Percentiles rank a stretch among this genome's conserved stretches.
These are phyloP conservation scores for Drosophila elegans DNA, from an alignment of 1,140 invertebrate genomes.

Conservation along the genomic window DNA sequence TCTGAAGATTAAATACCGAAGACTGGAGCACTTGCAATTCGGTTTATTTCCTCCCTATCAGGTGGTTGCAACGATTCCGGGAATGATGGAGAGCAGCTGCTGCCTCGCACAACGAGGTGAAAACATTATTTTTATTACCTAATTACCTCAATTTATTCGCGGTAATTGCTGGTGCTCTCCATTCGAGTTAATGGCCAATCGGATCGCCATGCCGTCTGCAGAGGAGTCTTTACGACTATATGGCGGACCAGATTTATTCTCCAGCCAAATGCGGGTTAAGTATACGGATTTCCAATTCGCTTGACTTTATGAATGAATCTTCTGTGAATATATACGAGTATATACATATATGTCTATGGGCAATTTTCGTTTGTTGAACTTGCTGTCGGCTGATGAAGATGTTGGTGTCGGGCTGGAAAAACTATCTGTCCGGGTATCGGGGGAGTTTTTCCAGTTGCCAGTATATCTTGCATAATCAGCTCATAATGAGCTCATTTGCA, in stretches of 20 bases:
- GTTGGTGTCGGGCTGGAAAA: conserved; percentile 45
- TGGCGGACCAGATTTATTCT: conserved; percentile 10
- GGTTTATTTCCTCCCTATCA: conserved; percentile 21
- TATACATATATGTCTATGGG: conserved; percentile 8
- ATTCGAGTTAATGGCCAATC: conserved; percentile 39
- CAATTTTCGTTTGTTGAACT: conserved; percentile 62
- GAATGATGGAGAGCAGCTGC: conserved; percentile 32
- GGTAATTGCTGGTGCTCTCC: conserved; percentile 68
- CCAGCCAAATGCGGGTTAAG: conserved; percentile 59
- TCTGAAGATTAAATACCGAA: not conserved
- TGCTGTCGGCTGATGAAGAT: conserved; percentile 23
- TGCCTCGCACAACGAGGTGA: conserved; percentile 66
- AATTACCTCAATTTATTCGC: conserved; percentile 83
- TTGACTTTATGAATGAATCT: conserved; percentile 78
- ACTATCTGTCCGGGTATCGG: conserved; percentile 31
- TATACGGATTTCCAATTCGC: conserved; percentile 79
- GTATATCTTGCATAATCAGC: conserved; percentile 71
- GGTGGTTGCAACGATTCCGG: conserved; percentile 40
- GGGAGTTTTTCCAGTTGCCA: conserved; percentile 25
- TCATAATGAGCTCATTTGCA: conserved; percentile 77
- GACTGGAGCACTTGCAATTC: conserved; percentile 14
- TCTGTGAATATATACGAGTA: conserved; percentile 40
- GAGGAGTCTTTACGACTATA: conserved; percentile 8
- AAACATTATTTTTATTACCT: conserved; percentile 84
- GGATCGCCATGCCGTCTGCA: conserved; percentile 60